Evolutionary conservation across 2,797 vertebrate genomes (phyloP).

Genomic region (Microhierax caerulescens): DNA sequence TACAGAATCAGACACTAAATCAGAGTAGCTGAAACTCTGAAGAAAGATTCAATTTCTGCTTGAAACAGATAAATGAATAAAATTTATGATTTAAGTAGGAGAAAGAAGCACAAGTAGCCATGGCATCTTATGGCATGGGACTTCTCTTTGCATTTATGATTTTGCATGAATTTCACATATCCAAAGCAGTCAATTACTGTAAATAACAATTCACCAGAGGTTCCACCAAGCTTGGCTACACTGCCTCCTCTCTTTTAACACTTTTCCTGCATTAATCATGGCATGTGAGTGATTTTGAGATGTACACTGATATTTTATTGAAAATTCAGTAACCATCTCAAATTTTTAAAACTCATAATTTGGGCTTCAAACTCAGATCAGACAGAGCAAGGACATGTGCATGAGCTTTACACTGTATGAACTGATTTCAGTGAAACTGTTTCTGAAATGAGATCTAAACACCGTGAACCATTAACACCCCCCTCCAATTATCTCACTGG

Average conservation of each 20-base stretch:
- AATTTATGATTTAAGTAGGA: background rate
- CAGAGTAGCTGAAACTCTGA: background rate
- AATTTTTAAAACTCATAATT: background rate
- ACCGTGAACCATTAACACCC: background rate
- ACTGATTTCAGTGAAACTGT: background rate
- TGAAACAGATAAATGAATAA: background rate
- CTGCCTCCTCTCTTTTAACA: background rate
- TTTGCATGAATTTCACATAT: background rate
- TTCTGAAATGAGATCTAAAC: background rate
- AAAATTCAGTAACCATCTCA: background rate
- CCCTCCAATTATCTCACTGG: background rate
- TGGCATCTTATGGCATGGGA: background rate
- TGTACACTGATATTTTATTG: background rate
- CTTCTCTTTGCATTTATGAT: background rate
- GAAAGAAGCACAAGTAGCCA: background rate
- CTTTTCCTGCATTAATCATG: background rate
- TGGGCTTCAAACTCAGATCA: background rate
- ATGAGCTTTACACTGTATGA: fast-evolving
- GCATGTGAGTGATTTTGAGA: background rate
- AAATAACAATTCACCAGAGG: background rate
- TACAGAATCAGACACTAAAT: background rate
- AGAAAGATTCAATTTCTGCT: background rate
- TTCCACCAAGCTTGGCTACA: background rate
- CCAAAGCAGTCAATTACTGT: background rate
- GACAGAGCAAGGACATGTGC: background rate